Evolutionary conservation across 2,113 vertebrate species (phyloP).

Genomic region (Phaetusa simplex): DNA sequence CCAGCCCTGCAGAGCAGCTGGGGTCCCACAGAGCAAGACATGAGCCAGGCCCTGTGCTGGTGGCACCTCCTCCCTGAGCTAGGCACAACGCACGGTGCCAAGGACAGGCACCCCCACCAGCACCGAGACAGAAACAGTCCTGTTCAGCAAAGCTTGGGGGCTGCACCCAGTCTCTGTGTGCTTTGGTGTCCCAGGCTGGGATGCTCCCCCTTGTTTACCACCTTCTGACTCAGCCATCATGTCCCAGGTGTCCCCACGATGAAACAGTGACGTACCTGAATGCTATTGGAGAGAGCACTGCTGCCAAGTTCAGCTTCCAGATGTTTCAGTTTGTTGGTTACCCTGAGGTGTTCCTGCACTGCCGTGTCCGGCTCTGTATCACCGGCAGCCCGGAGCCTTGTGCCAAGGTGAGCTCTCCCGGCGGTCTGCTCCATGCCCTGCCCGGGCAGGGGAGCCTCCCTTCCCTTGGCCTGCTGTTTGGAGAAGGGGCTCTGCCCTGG

Average conservation of each 20-base stretch:
- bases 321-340: conserved; percentile 69
- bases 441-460: neutral
- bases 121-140: neutral
- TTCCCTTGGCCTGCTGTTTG: neutral
- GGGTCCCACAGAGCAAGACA: neutral
- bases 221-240: neutral
- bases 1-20: neutral
- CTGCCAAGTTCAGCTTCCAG: conserved; percentile 69
- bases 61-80: neutral
- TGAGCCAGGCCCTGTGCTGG: neutral
- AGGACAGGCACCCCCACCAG: neutral
- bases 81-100: neutral
- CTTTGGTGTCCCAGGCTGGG: neutral
- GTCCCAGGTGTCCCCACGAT: conserved; percentile 55
- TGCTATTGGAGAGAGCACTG: conserved; percentile 9
- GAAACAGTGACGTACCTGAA: conserved; percentile 42
- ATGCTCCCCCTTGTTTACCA: neutral
- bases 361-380: conserved; percentile 60
- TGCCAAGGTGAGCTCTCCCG: neutral
- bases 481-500: neutral
- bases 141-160: neutral
- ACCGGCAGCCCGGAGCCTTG: neutral
- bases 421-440: rapidly evolving
- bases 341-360: conserved; percentile 62
- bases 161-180: neutral